Percentiles rank a stretch among this genome's conserved stretches.
Conservation (phyloP, 2,888 invertebrate species). For the Ganaspis brasiliensis region DNA sequence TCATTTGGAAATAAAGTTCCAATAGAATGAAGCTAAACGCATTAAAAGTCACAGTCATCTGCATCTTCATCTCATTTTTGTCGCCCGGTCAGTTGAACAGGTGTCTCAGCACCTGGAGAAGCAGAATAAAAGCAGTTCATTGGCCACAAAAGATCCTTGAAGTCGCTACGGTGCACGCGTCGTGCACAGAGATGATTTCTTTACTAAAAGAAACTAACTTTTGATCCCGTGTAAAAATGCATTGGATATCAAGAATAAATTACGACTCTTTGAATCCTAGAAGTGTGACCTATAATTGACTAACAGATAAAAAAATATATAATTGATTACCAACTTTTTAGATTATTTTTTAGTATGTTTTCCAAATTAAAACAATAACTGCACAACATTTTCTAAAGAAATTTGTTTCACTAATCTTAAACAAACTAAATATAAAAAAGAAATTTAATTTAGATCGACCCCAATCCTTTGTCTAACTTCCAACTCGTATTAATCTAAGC, state of each 20-base stretch:
- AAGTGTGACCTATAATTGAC: no score
- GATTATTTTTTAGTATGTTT: no score
- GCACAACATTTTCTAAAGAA: no score
- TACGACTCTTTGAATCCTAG: neutral
- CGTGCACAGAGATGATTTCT: constrained; percentile 13
- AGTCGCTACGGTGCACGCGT: neutral
- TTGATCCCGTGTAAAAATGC: neutral
- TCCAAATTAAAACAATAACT: no score
- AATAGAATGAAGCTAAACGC: neutral
- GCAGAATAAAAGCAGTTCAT: constrained; percentile 33
- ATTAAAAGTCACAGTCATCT: constrained; percentile 6
- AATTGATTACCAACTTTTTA: no score
- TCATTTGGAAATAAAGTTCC: neutral
- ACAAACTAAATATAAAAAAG: no score
- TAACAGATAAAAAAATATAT: no score
- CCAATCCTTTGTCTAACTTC: no score
- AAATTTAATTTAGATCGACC: no score
- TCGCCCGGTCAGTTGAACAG: constrained; percentile 26
- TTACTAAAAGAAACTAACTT: neutral
- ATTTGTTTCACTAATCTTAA: no score
- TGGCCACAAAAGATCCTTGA: constrained; percentile 32
- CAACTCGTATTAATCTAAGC: no score
- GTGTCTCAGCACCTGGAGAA: constrained; percentile 39
- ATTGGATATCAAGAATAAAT: neutral
- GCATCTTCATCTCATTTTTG: constrained; percentile 13